These are phyloP conservation scores for Cichladusa arquata DNA, from an alignment of 2,113 vertebrate species.

Conservation along the genomic window DNA sequence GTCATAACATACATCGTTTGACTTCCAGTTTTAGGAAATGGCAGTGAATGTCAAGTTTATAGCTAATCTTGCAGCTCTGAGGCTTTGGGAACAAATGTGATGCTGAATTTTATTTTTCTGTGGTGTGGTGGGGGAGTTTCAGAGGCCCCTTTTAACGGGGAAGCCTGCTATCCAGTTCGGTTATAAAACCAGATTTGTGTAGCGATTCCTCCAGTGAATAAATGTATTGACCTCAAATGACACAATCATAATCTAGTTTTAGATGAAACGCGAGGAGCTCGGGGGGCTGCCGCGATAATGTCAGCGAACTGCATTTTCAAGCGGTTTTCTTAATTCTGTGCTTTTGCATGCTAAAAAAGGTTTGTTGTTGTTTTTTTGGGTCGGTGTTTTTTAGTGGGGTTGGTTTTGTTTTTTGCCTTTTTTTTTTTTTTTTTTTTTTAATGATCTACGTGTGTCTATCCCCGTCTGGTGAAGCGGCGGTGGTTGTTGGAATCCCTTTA, in stretches of 20 bases:
- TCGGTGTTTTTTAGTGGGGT: no score
- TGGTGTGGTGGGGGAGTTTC: slow-evolving; percentile 62
- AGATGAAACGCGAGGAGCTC: slow-evolving; percentile 69
- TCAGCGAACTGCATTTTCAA: slow-evolving; percentile 64
- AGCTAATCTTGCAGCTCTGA: slow-evolving; percentile 63
- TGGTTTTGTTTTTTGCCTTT: no score
- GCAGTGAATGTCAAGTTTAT: slow-evolving; percentile 81
- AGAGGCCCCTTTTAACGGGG: slow-evolving; percentile 31
- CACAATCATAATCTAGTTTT: slow-evolving; percentile 79
- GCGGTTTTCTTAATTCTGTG: slow-evolving; percentile 43
- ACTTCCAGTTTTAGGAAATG: slow-evolving; percentile 75
- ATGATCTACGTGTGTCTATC: slow-evolving; percentile 3
- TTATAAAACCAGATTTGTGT: slow-evolving; percentile 70
- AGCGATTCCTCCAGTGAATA: slow-evolving; percentile 72
- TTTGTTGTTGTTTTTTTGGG: background rate
- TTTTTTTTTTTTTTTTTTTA: no score
- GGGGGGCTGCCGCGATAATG: slow-evolving; percentile 23
- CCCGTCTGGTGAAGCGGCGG: background rate
- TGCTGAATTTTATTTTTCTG: slow-evolving; percentile 48
- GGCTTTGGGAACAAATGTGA: slow-evolving; percentile 60
- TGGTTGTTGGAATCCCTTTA: slow-evolving; percentile 62
- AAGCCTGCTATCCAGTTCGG: slow-evolving; percentile 42
- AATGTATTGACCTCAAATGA: slow-evolving; percentile 82
- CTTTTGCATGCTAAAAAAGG: slow-evolving; percentile 56
- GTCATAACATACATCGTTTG: slow-evolving; percentile 69